Conservation (phyloP, 2,888 invertebrate species). For the Zaprionus lineosus region DNA sequence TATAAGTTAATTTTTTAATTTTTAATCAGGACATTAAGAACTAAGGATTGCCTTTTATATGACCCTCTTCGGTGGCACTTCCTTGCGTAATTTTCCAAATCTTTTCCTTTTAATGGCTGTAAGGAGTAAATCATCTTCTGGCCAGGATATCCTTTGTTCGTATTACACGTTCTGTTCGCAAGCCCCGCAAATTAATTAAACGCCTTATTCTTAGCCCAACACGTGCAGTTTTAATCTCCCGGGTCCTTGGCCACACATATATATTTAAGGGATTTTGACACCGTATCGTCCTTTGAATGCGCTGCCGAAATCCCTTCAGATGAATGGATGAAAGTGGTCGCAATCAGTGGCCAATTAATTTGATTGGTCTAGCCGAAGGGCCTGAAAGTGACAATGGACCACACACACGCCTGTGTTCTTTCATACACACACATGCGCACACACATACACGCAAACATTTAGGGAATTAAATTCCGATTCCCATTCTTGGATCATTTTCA, state of each 20-base stretch:
- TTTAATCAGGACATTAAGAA: too few species aligned
- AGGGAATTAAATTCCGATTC: conserved; percentile 28
- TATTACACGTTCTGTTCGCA: too few species aligned
- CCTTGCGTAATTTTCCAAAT: too few species aligned
- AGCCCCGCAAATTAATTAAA: conserved; percentile 1
- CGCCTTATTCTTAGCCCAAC: background rate
- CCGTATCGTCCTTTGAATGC: background rate
- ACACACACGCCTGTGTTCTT: conserved; percentile 20
- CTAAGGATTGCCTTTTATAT: too few species aligned
- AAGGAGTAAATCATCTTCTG: too few species aligned
- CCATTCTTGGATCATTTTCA: conserved; percentile 31
- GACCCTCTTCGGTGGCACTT: too few species aligned
- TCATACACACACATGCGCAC: conserved; percentile 3
- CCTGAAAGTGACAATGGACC: conserved; percentile 3
- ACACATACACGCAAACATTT: conserved; percentile 20
- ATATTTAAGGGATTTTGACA: background rate
- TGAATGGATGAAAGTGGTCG: conserved; percentile 3
- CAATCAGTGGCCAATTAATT: conserved; percentile 39
- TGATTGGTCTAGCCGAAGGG: conserved; percentile 13
- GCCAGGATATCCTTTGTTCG: too few species aligned
- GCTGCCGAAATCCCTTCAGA: background rate
- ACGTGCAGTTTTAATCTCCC: background rate
- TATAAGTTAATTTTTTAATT: too few species aligned
- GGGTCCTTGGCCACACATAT: background rate
- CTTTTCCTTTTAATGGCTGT: too few species aligned